These are phyloP conservation scores for Bryconaethiops microstoma DNA, from an alignment of 2,797 vertebrate species.

Conservation along the genomic window DNA sequence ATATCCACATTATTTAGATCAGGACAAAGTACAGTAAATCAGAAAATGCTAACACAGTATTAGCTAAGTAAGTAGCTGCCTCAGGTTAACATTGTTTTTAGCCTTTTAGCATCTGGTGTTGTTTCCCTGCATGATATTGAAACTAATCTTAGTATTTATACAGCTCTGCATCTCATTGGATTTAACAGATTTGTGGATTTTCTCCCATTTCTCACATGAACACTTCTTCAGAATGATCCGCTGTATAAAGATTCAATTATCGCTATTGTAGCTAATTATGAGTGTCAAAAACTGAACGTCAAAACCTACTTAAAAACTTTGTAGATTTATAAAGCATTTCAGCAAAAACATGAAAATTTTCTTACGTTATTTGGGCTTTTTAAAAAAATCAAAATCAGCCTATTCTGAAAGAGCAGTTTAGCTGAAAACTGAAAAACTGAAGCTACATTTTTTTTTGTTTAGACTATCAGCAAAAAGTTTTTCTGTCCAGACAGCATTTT, in stretches of 20 bases:
- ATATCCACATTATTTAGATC: not conserved
- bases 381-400: not conserved
- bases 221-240: not conserved
- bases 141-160: conserved; percentile 7
- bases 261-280: not conserved
- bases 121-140: not conserved
- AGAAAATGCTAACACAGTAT: not conserved
- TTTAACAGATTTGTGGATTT: conserved; percentile 21
- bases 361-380: not conserved
- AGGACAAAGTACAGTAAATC: not conserved
- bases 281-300: too few species aligned
- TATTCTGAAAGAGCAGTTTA: not conserved
- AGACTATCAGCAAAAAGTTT: too few species aligned
- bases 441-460: too few species aligned
- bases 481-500: too few species aligned
- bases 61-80: not conserved
- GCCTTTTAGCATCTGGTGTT: not conserved
- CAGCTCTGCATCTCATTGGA: conserved; percentile 10
- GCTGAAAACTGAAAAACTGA: not conserved
- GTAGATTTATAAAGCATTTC: not conserved
- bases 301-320: too few species aligned
- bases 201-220: not conserved
- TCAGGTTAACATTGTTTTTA: not conserved
- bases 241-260: not conserved
- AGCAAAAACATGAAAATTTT: not conserved